phyloP scores from a whole-genome alignment of 2,797 vertebrate species.

The Aplochiton taeniatus region DNA sequence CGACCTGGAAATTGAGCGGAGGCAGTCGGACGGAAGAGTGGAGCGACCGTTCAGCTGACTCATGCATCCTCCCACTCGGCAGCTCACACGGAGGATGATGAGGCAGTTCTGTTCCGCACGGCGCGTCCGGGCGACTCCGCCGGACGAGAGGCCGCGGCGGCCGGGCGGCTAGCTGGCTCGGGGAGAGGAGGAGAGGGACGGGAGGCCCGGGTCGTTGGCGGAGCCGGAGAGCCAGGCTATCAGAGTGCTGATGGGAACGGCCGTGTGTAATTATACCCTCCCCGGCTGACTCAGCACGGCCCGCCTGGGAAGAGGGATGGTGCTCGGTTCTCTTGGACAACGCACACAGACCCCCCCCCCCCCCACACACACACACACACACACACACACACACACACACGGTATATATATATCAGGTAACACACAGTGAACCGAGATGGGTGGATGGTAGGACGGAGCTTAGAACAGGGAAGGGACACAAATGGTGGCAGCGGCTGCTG shows the following conservation, averaged over 20 bases:
- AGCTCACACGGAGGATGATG: slow-evolving; percentile 55
- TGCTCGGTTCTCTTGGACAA: slow-evolving; percentile 45
- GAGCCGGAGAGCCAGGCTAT: slow-evolving; percentile 27
- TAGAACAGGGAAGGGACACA: too few relatives aligned
- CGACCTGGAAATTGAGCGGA: slow-evolving; percentile 38
- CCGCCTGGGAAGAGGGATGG: slow-evolving; percentile 53
- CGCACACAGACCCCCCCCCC: not conserved
- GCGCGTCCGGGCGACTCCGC: too few relatives aligned
- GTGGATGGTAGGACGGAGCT: too few relatives aligned
- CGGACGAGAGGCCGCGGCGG: too few relatives aligned
- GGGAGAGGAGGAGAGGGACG: slow-evolving; percentile 24
- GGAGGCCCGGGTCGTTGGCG: slow-evolving; percentile 51
- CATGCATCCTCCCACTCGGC: slow-evolving; percentile 46
- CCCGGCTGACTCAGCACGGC: slow-evolving; percentile 66
- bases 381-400: slow-evolving; percentile 16
- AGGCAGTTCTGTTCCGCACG: slow-evolving; percentile 34
- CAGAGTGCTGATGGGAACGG: slow-evolving; percentile 63
- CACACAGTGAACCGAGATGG: too few relatives aligned
- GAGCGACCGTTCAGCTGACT: slow-evolving; percentile 59
- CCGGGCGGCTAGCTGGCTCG: not conserved
- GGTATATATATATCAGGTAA: not conserved
- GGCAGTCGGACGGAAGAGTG: slow-evolving; percentile 41
- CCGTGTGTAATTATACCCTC: slow-evolving; percentile 71
- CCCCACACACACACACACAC: not conserved
- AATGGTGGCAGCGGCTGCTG: too few relatives aligned